Evolutionary conservation across 2,797 vertebrate genomes (phyloP).

Genomic region (Molossus molossus): DNA sequence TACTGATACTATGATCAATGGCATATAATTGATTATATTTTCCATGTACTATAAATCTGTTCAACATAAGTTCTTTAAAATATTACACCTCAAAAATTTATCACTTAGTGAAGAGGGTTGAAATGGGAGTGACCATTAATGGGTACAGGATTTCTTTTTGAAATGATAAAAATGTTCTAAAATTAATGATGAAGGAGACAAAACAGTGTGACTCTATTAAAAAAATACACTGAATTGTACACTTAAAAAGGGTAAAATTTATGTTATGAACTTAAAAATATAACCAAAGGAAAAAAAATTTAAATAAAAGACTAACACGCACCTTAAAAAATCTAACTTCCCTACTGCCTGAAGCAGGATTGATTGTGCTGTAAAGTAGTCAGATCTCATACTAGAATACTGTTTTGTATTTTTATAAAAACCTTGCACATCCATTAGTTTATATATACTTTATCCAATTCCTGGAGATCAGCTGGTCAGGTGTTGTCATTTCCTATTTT

Average conservation of each 20-base stretch:
- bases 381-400: neutral
- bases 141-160: neutral
- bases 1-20: neutral
- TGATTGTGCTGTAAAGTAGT: neutral
- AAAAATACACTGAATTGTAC: neutral
- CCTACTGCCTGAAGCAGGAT: neutral
- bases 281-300: neutral
- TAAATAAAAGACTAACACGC: neutral
- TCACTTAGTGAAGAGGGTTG: neutral
- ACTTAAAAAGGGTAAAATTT: neutral
- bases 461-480: neutral
- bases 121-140: neutral
- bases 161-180: neutral
- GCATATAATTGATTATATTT: neutral
- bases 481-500: conserved; percentile 14
- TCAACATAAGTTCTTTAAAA: conserved; percentile 2
- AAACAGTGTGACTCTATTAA: neutral
- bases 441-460: conserved; percentile 1
- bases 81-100: neutral
- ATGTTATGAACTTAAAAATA: conserved; percentile 19
- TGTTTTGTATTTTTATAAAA: neutral
- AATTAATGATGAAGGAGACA: neutral
- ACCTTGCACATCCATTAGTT: neutral
- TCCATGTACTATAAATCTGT: conserved; percentile 2
- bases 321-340: neutral